Percentiles rank a stretch among this genome's conserved stretches.
Evolutionary conservation across 2,888 invertebrate genomes (phyloP).

Genomic region (Drosophila infuscata): DNA sequence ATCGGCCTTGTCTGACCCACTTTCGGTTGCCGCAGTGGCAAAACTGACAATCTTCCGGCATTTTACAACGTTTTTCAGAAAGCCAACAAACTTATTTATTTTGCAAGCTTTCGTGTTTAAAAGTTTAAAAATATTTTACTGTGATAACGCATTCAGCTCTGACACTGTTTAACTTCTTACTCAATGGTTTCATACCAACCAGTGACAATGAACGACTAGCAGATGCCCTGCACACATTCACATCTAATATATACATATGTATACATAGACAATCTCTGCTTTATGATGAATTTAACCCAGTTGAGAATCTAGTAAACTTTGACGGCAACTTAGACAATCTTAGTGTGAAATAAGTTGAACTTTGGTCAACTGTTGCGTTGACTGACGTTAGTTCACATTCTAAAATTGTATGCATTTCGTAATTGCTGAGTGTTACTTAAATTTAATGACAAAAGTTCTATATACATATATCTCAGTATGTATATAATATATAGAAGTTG

Average conservation of each 20-base stretch:
- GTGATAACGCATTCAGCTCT: conserved; percentile 39
- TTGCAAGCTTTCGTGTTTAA: conserved; percentile 49
- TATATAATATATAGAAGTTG: background rate
- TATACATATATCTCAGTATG: background rate
- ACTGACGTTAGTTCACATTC: background rate
- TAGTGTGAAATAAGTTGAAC: background rate
- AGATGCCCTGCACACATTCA: background rate
- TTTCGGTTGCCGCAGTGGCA: conserved; percentile 69
- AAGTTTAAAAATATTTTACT: conserved; percentile 46
- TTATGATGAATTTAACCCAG: background rate
- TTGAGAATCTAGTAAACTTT: background rate
- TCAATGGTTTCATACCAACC: background rate
- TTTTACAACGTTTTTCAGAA: conserved; percentile 69
- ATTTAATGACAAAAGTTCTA: background rate
- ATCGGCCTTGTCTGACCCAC: conserved; percentile 84
- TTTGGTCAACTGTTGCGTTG: background rate
- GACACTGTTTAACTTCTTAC: conserved; percentile 1
- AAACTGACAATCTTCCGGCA: conserved; percentile 76
- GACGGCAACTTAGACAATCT: background rate
- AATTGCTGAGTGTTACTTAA: no score
- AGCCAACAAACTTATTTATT: conserved; percentile 48
- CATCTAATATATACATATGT: background rate
- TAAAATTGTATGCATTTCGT: background rate
- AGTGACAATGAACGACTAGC: background rate
- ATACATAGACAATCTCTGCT: background rate